phyloP scores from a whole-genome alignment of 2,113 vertebrate genomes.

The Tonatia bakeri region DNA sequence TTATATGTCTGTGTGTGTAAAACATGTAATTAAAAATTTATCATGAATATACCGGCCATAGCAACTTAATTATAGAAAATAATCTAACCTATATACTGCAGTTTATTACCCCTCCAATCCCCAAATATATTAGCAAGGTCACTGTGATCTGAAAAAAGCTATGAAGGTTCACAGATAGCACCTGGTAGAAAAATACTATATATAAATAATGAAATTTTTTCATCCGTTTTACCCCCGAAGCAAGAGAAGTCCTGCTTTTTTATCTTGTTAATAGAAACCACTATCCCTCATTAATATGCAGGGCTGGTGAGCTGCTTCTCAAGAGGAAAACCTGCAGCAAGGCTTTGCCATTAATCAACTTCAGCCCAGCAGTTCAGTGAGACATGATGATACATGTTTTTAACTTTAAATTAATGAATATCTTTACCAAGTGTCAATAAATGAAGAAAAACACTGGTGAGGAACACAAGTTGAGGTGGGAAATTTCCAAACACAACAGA shows the following conservation, averaged over 20 bases:
- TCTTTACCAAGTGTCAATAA: constrained; percentile 99
- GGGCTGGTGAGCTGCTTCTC: constrained; percentile 95
- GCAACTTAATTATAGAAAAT: constrained; percentile 79
- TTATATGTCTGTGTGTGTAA: constrained; percentile 79
- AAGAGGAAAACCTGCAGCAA: constrained; percentile 97
- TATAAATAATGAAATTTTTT: constrained; percentile 99
- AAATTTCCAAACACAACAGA: constrained; percentile 93
- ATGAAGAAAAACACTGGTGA: constrained; percentile 92
- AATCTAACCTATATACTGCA: constrained; percentile 79
- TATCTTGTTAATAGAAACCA: constrained; percentile 99
- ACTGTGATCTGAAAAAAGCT: constrained; percentile 84
- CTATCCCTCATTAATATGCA: constrained; percentile 99
- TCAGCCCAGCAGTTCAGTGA: constrained; percentile 97
- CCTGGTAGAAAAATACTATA: constrained; percentile 91
- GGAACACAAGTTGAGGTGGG: constrained; percentile 89
- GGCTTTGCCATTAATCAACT: constrained; percentile 99
- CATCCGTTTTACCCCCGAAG: constrained; percentile 96
- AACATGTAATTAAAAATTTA: constrained; percentile 75
- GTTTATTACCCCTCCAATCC: constrained; percentile 75
- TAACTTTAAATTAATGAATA: constrained; percentile 99
- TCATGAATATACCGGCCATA: constrained; percentile 66
- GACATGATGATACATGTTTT: constrained; percentile 99
- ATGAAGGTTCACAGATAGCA: constrained; percentile 92
- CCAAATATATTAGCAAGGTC: constrained; percentile 79
- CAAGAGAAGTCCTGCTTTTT: constrained; percentile 96